Evolutionary conservation across 2,797 vertebrate genomes (phyloP).

Genomic region (Diplodus sargus): DNA sequence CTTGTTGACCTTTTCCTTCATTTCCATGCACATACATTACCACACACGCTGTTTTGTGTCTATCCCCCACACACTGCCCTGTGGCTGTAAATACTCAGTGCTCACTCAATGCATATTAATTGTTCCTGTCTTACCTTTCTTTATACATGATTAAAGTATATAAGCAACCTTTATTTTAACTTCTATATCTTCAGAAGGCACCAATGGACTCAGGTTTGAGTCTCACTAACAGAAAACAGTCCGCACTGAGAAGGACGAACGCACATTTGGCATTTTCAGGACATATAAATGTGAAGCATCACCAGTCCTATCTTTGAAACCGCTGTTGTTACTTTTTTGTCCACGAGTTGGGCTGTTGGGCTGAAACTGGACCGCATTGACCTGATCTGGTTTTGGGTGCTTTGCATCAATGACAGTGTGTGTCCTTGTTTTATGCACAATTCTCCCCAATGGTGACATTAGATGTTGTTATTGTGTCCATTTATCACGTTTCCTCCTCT

Average conservation of each 20-base stretch:
- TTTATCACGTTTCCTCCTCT: background rate
- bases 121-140: too few species aligned
- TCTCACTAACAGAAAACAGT: background rate
- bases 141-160: too few species aligned
- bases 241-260: background rate
- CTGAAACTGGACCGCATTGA: background rate
- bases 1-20: background rate
- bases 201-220: background rate
- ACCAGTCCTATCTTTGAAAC: background rate
- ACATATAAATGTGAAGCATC: background rate
- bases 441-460: background rate
- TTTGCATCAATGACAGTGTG: background rate
- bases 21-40: background rate
- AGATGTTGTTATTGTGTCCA: background rate
- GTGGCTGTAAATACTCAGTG: background rate
- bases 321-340: background rate
- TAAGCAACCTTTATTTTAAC: background rate
- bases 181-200: background rate
- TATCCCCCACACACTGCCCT: background rate
- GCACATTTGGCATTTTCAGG: background rate
- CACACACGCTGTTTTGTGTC: slow-evolving; percentile 2
- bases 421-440: background rate
- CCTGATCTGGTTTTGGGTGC: background rate
- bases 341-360: background rate
- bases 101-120: background rate